Conservation (phyloP, 2,888 invertebrate genomes). For the Macrophya annulata region DNA sequence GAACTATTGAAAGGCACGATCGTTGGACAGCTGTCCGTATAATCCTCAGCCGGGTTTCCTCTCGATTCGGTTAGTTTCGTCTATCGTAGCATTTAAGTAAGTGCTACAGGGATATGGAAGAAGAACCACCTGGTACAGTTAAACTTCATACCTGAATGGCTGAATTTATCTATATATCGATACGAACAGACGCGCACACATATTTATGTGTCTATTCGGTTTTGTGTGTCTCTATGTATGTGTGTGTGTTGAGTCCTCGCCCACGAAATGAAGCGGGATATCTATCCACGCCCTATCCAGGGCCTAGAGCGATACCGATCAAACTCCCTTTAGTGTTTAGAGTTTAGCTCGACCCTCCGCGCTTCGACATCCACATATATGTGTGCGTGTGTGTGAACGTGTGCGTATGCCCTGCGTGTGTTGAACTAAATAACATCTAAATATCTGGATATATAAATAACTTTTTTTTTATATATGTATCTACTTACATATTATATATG, state of each 20-base stretch:
- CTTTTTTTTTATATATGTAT: too few species aligned
- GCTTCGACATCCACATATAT: background rate
- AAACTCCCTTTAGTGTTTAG: background rate
- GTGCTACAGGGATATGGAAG: constrained; percentile 4
- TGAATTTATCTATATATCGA: background rate
- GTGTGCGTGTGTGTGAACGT: background rate
- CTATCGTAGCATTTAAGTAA: background rate
- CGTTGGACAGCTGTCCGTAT: constrained; percentile 25
- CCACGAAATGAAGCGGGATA: constrained; percentile 19
- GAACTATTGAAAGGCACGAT: background rate
- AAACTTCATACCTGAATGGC: background rate
- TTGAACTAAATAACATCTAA: constrained; percentile 9
- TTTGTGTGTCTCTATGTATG: background rate
- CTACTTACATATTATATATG: too few species aligned
- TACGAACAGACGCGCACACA: background rate
- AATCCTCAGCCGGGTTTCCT: constrained; percentile 17
- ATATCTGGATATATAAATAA: constrained; percentile 9
- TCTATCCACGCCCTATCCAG: background rate
- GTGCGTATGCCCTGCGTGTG: background rate
- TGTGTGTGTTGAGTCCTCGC: background rate
- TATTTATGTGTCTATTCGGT: too few species aligned
- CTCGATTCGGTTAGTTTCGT: background rate
- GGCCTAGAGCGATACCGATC: background rate
- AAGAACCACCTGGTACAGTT: constrained; percentile 30
- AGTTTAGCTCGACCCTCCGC: background rate